Percentiles rank a stretch among this genome's conserved stretches.
Evolutionary conservation across 2,797 vertebrate species (phyloP).

Genomic region (Enteromius afrohamiltoni): DNA sequence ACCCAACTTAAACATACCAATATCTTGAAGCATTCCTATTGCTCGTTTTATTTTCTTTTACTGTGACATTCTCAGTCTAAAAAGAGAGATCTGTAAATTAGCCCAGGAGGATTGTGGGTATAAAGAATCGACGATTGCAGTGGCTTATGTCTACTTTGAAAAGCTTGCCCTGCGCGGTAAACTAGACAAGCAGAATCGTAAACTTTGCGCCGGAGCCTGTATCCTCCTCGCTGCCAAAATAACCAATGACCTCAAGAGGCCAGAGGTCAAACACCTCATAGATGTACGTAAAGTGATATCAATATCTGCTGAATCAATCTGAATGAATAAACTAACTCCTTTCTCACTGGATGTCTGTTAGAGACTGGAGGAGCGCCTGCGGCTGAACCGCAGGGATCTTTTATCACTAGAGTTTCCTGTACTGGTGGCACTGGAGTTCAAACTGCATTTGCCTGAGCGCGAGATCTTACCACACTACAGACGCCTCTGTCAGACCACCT

Average conservation of each 20-base stretch:
- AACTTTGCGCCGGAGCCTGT: slow-evolving; percentile 93
- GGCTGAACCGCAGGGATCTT: slow-evolving; percentile 91
- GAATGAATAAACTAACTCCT: not conserved
- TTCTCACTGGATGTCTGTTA: slow-evolving; percentile 56
- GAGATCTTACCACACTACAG: slow-evolving; percentile 97
- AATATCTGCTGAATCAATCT: not conserved
- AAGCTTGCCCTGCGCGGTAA: slow-evolving; percentile 95
- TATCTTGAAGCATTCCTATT: not conserved
- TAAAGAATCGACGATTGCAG: slow-evolving; percentile 93
- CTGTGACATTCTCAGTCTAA: slow-evolving; percentile 79
- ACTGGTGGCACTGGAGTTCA: slow-evolving; percentile 94
- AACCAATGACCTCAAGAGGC: slow-evolving; percentile 92
- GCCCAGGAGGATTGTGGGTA: slow-evolving; percentile 93
- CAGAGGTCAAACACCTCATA: slow-evolving; percentile 94
- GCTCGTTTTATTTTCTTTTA: not conserved
- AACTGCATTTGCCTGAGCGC: slow-evolving; percentile 90
- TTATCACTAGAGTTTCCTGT: slow-evolving; percentile 96
- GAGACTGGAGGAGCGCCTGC: slow-evolving; percentile 96
- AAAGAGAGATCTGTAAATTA: slow-evolving; percentile 93
- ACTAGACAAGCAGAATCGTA: slow-evolving; percentile 96
- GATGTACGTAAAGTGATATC: slow-evolving; percentile 79
- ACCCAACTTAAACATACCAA: not conserved
- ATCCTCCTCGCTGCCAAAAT: slow-evolving; percentile 94
- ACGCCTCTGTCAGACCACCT: slow-evolving; percentile 90
- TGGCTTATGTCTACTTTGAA: slow-evolving; percentile 99